A percentile compares a stretch with the other conserved stretches of the same genome.
Evolutionary conservation across 2,113 vertebrate species (phyloP).

Genomic region (Coptodon bakossiorum): DNA sequence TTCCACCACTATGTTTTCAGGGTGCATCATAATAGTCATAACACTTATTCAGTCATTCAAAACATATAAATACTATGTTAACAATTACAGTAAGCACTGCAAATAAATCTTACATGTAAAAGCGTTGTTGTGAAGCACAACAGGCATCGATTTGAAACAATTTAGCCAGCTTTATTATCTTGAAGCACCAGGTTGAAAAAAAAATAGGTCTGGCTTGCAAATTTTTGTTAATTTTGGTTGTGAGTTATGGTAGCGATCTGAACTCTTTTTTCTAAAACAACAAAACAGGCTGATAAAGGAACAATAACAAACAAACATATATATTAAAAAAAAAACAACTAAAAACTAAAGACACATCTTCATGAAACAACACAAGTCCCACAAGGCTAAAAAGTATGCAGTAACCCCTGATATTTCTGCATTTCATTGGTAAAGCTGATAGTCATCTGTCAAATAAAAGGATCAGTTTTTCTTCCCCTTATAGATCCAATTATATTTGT

Average conservation of each 20-base stretch:
- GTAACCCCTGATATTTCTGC: background rate
- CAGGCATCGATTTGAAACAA: background rate
- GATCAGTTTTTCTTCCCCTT: background rate
- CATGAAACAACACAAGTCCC: background rate
- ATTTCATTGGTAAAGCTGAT: background rate
- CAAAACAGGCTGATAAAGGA: background rate
- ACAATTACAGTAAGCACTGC: background rate
- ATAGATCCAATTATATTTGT: background rate
- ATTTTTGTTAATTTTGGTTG: background rate
- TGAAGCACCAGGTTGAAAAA: background rate
- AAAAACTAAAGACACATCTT: background rate
- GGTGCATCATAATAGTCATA: background rate
- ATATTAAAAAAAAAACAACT: rapidly evolving
- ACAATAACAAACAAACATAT: background rate
- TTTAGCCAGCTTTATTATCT: background rate
- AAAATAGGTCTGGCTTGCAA: background rate
- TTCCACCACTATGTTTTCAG: background rate
- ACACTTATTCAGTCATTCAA: background rate
- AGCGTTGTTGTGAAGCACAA: background rate
- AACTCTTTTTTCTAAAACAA: background rate
- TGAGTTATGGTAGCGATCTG: background rate
- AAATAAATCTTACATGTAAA: background rate
- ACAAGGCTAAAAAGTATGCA: background rate
- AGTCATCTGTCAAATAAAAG: background rate
- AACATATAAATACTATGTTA: background rate